phyloP scores from a whole-genome alignment of 2,113 vertebrate species.

The Coptodon rendalli region DNA sequence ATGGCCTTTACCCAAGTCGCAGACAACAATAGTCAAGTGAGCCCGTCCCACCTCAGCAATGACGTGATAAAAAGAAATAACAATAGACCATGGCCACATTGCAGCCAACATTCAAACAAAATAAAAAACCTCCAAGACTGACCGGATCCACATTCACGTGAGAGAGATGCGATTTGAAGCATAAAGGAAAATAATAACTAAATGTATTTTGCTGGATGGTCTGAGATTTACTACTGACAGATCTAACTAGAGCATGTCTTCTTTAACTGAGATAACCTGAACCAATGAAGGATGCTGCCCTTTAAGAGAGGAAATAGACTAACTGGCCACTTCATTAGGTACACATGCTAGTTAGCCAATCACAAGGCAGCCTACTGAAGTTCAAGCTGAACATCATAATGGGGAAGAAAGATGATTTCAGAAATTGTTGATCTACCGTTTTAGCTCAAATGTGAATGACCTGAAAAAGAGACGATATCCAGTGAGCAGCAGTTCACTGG shows the following conservation, averaged over 20 bases:
- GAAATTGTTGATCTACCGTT: not conserved
- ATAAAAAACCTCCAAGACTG: not conserved
- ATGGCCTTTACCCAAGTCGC: conserved; percentile 2
- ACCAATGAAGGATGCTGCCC: not conserved
- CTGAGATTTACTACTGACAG: not conserved
- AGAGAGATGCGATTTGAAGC: not conserved
- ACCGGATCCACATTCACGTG: not conserved
- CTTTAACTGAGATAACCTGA: not conserved
- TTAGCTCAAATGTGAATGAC: not conserved
- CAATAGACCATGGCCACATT: not conserved
- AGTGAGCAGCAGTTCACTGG: not conserved
- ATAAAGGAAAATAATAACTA: not conserved
- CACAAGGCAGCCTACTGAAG: not conserved
- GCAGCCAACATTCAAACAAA: not conserved
- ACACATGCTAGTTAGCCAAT: not conserved
- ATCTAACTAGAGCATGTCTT: not conserved
- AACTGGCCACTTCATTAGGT: not conserved
- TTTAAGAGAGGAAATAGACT: not conserved
- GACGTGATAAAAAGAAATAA: conserved; percentile 10
- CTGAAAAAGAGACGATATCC: not conserved
- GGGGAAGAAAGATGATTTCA: not conserved
- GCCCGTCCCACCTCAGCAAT: not conserved
- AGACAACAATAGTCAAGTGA: conserved; percentile 27
- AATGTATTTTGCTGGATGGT: not conserved
- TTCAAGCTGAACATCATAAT: not conserved